Evolutionary conservation across 2,797 vertebrate genomes (phyloP).

Genomic region (Aeoliscus strigatus): DNA sequence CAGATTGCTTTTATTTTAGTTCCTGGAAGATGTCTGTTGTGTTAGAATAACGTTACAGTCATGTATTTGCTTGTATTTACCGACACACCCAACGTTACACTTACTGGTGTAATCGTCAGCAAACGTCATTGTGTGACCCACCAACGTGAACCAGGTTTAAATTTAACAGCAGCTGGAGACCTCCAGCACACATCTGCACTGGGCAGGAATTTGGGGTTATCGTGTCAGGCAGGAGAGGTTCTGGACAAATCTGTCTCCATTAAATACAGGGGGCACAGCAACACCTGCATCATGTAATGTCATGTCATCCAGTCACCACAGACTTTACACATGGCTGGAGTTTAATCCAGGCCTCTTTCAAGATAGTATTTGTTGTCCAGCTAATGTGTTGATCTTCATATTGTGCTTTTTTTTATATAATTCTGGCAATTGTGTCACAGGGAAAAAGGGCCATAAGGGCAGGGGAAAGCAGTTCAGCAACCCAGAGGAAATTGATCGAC

Average conservation of each 20-base stretch:
- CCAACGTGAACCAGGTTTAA: conserved; percentile 3
- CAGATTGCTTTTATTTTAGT: not conserved
- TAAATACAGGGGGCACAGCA: not conserved
- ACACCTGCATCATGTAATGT: not conserved
- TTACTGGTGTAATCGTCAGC: not conserved
- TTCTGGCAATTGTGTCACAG: conserved; percentile 38
- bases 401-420: not conserved
- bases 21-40: not conserved
- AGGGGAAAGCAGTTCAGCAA: conserved; percentile 81
- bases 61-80: not conserved
- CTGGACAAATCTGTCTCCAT: no score
- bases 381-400: not conserved
- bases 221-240: no score
- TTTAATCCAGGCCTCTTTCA: not conserved
- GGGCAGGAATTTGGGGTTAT: no score
- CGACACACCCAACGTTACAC: no score
- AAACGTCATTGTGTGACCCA: conserved; percentile 31
- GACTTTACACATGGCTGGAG: not conserved
- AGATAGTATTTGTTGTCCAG: no score
- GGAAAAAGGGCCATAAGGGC: conserved; percentile 79
- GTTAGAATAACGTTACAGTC: no score
- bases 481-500: conserved; percentile 79
- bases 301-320: not conserved
- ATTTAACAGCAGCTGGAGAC: not conserved
- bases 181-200: not conserved